A percentile compares a stretch with the other conserved stretches of the same genome.
Evolutionary conservation across 2,113 vertebrate genomes (phyloP).

Genomic region (Neodon shergylaensis): DNA sequence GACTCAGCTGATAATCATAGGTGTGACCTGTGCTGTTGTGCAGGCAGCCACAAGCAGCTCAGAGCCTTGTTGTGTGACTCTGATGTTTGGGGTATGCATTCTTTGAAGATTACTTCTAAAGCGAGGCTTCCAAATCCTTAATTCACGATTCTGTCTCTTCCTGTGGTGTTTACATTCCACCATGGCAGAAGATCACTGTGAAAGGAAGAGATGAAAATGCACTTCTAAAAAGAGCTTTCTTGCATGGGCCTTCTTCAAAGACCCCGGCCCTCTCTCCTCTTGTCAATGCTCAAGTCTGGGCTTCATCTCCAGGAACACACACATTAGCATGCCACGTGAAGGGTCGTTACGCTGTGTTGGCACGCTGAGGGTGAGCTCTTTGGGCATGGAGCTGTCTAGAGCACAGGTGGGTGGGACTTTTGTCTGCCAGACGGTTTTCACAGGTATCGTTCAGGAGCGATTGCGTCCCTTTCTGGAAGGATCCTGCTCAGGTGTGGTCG

Average conservation of each 20-base stretch:
- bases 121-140: slow-evolving; percentile 87
- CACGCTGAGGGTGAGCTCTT: slow-evolving; percentile 16
- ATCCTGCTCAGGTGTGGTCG: slow-evolving; percentile 47
- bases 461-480: neutral
- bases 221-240: slow-evolving; percentile 80
- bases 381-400: neutral
- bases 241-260: slow-evolving; percentile 82
- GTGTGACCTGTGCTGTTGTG: slow-evolving; percentile 83
- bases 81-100: slow-evolving; percentile 87
- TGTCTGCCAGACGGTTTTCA: neutral
- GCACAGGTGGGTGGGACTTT: neutral
- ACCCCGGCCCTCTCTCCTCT: slow-evolving; percentile 74
- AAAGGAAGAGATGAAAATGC: slow-evolving; percentile 83
- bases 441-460: neutral
- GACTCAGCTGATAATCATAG: slow-evolving; percentile 78
- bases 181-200: slow-evolving; percentile 85
- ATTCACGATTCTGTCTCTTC: slow-evolving; percentile 89
- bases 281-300: slow-evolving; percentile 69
- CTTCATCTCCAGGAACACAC: slow-evolving; percentile 67
- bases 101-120: slow-evolving; percentile 91
- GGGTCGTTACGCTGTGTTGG: slow-evolving; percentile 14
- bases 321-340: slow-evolving; percentile 54
- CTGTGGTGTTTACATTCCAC: slow-evolving; percentile 89
- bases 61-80: slow-evolving; percentile 82
- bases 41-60: slow-evolving; percentile 80